Evolutionary conservation across 2,797 vertebrate species (phyloP), one percentile per base, ranked within the genome.

Genomic region (Microctenopoma lineatum): DNA sequence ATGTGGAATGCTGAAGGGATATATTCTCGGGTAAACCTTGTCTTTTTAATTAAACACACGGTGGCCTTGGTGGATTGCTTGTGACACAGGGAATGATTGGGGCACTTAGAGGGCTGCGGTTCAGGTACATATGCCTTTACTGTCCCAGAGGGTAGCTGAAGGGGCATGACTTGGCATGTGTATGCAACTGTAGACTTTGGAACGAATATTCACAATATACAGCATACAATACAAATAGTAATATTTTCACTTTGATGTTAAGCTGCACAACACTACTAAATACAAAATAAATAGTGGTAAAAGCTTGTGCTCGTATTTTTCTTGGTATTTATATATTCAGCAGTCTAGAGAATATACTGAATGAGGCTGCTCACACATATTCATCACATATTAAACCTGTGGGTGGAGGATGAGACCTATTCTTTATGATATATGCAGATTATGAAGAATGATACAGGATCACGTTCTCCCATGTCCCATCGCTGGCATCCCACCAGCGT

Each of bases 11-110:
- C 87, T 87, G 82, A 53, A 67, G 88, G 90, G 90, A 90, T 92
- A 75, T 78, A 85, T 85, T 88, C 83, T 63, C 4, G 70, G 84
- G 80, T 86, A 92, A 91, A 91, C 78, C 87, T 90, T 85, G 89
- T 90, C 88, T 92, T 90, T 93, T 92, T 93, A 93, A 93, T 94
- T 93, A 93, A 92, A 92, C 85, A 89, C 81, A 45, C 47, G 29
- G 76, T 91, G 90, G 88, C 91, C 93, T 92, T 85, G 84, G 84
- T 61, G 87, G 86, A 93, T 92, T 87, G 86, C 83, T 84, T 85
- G 83, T 93, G 91, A 92, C 90, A 91, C 90, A 45, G 87, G 87
- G 81, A 91, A 90, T 87, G 89, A 92, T 88, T 71, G 69, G 90
- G 90, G 91, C 90, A 88, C 87, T 87, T 83, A 89, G 75, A 90